Base-by-base conservation (phyloP, 2,797 vertebrate species). In the Cercopithecus diana region DNA sequence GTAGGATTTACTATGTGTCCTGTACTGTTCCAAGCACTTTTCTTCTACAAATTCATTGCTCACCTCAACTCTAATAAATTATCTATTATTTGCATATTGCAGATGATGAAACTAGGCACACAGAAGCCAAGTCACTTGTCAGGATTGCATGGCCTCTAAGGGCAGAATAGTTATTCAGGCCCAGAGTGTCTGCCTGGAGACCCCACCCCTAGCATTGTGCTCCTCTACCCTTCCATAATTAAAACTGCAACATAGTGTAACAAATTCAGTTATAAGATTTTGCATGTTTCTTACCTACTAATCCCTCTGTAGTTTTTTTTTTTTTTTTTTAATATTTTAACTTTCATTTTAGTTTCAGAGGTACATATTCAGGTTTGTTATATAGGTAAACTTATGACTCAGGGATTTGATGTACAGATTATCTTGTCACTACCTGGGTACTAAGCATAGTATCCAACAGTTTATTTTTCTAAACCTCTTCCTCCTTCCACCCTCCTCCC, bases 1-100 rank as follows among this genome's bases (percentile, higher is more conserved):
- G 17, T 12, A 70, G 36, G 6, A 1, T 28, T 70, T 28, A 7
- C 17, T 67, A 8, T 24, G 2, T 82, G 33, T 84, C 72, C 58
- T 70, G 5, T 13, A 55, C 24, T 85, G 11, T 75, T 28, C 39
- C 14, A 4, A 72, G 41, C 15, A 33, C 19, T 43, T 70, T 52
- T 26, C 77, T 52, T 72, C 30, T 83, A 17, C 61, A 13, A 90
- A n/a, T 75, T 81, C 48, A 12, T 86, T 96, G 39, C 24, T 86
- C 39, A 41, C 4, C 5, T 52, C 3, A n/a, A 15, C 55, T 26
- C 89, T 79, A 86, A 20, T 24, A 36, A 79, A 13, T 26, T 22
- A 57, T 67, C 61, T n/a, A 11, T 61, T 39, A 11, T n/a, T 19
- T 20, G 13, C 45, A n/a, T 43, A 24, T 26, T 9, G 67, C 43